A percentile compares a stretch with the other conserved stretches of the same genome.
Evolutionary conservation across 2,888 invertebrate genomes (phyloP).

Genomic region (Cosmia trapezina): DNA sequence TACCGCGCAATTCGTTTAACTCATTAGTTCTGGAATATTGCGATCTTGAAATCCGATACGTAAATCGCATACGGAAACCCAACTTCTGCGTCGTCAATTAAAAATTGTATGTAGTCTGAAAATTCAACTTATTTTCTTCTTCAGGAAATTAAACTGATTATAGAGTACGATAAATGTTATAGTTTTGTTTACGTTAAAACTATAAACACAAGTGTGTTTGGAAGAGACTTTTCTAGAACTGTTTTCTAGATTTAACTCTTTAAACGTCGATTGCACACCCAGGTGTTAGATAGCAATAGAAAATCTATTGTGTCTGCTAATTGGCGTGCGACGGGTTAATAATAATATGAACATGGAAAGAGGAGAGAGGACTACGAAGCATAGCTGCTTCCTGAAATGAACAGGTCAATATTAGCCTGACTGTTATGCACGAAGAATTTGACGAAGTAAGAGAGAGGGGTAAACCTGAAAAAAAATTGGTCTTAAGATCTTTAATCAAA

Average conservation of each 20-base stretch:
- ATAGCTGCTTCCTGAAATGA: background rate
- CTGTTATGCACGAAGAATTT: background rate
- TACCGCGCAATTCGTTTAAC: slow-evolving; percentile 34
- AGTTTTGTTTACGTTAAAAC: slow-evolving; percentile 5
- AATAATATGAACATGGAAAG: background rate
- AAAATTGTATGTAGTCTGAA: slow-evolving; percentile 5
- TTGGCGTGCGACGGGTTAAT: too few relatives aligned
- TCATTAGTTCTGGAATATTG: slow-evolving; percentile 44
- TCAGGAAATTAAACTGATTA: slow-evolving; percentile 29
- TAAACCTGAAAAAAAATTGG: background rate
- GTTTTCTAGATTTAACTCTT: background rate
- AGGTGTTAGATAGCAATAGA: too few relatives aligned
- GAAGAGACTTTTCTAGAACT: slow-evolving; percentile 12
- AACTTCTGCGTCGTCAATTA: slow-evolving; percentile 16
- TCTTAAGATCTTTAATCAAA: slow-evolving; percentile 1
- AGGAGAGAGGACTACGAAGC: too few relatives aligned
- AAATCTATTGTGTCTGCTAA: too few relatives aligned
- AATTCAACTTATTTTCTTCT: slow-evolving; percentile 3
- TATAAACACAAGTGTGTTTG: slow-evolving; percentile 5
- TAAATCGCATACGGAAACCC: slow-evolving; percentile 25
- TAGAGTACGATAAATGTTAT: slow-evolving; percentile 3
- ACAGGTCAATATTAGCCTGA: background rate
- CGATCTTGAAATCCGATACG: slow-evolving; percentile 44
- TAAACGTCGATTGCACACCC: too few relatives aligned
- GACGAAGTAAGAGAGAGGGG: background rate